A percentile compares a stretch with the other conserved stretches of the same genome.
Evolutionary conservation across 2,888 invertebrate species (phyloP).

Genomic region (Antitype chi): DNA sequence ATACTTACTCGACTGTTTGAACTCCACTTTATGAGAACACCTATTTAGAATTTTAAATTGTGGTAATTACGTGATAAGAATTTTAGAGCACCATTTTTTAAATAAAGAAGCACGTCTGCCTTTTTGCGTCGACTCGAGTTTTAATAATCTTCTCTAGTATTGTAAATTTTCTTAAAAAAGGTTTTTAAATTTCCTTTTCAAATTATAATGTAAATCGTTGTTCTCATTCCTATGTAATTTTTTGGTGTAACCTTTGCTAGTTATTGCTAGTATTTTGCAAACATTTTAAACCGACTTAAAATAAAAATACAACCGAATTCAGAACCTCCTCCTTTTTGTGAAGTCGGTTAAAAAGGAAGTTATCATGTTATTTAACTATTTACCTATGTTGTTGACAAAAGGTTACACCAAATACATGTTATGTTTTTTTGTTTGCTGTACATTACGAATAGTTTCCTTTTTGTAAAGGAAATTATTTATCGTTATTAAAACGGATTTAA

Average conservation of each 20-base stretch:
- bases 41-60: conserved; percentile 19
- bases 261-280: not conserved
- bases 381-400: not conserved
- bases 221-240: conserved; percentile 30
- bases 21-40: conserved; percentile 36
- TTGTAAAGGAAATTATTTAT: conserved; percentile 21
- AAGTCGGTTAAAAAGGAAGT: no score
- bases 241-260: conserved; percentile 37
- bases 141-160: not conserved
- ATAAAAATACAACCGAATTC: no score
- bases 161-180: not conserved
- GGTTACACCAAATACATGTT: conserved; percentile 31
- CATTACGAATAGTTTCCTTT: conserved; percentile 28
- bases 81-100: not conserved
- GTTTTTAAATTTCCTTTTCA: not conserved
- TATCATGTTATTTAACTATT: not conserved
- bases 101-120: not conserved
- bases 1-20: conserved; percentile 14
- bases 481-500: conserved; percentile 48
- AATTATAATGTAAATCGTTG: conserved; percentile 24
- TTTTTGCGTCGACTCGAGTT: not conserved
- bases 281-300: no score
- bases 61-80: not conserved
- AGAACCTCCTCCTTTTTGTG: no score
- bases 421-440: conserved; percentile 54